Conservation (phyloP, 2,797 vertebrate genomes). For the Fringilla coelebs region DNA sequence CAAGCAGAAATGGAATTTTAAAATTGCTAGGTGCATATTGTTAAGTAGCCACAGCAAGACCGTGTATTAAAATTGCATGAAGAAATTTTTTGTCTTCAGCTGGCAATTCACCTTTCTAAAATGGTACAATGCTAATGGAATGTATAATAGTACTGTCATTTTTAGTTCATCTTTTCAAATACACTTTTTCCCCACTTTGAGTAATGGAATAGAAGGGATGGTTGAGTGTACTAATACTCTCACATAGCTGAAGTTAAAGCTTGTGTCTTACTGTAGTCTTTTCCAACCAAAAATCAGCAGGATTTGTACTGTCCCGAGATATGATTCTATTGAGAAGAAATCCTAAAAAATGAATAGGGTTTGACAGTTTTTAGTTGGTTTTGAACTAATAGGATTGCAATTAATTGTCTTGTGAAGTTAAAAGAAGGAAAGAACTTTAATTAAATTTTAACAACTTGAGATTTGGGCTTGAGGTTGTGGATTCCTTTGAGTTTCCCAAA, state of each 20-base stretch:
- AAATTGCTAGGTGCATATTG: background rate
- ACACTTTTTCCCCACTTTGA: background rate
- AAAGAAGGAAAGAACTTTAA: background rate
- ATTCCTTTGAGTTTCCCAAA: background rate
- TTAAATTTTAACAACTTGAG: background rate
- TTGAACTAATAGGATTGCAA: background rate
- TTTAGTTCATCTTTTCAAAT: slow-evolving; percentile 1
- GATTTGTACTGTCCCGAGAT: background rate
- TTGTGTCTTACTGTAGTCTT: background rate
- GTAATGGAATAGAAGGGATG: background rate
- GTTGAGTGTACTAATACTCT: background rate
- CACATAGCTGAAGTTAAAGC: background rate
- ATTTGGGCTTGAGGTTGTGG: background rate
- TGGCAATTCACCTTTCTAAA: background rate
- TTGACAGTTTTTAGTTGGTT: background rate
- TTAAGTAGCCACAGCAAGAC: slow-evolving; percentile 14
- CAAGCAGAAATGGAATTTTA: slow-evolving; percentile 27
- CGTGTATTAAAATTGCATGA: slow-evolving; percentile 43
- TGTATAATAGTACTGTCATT: background rate
- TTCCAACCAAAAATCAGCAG: background rate
- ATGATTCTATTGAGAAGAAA: background rate
- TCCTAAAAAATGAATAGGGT: background rate
- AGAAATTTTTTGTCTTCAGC: slow-evolving; percentile 16
- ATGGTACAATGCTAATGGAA: slow-evolving; percentile 16
- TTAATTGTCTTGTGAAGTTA: background rate